Base-by-base conservation (phyloP, 2,888 invertebrate genomes). In the Epistrophe grossulariae region DNA sequence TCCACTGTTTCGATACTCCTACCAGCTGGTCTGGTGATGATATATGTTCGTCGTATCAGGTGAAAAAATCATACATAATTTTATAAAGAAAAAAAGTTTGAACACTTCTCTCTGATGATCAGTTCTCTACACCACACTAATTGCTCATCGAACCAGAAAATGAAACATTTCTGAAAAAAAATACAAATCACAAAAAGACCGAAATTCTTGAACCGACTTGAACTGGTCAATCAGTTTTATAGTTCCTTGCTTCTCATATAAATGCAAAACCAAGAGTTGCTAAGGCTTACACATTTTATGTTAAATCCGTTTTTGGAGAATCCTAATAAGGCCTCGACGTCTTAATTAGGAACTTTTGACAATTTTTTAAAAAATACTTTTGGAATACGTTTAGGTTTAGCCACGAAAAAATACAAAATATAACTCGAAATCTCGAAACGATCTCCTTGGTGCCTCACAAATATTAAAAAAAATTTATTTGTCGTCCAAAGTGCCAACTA, bases 401-500 rank as follows among this genome's bases (percentile, higher is more conserved):
- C 62, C 19, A 62, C 62, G 40, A 62, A 38, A 35, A 57, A 74
- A 55, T 74, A 70, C 60, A 79, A 40, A 83, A 60, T 62, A 71
- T 73, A 77, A 73, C 48, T 52, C 6, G 48, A 77, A 72, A 48
- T 68, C 40, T 40, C 62, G 62, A 79, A 73, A 70, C 60, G 70
- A 74, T 84, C 71, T 71, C 48, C 9, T 62, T 62, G 24, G 62
- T 62, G 40, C 43, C 40, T 40, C 62, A 40, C 62, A 62, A 62
- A 38, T 40, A 70, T 70, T 40, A 40, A 70, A 70, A 70, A 38
- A 66, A 66, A 73, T 52, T 55, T 76, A 28, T 57, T 74, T 81
- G 85, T 87, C 87, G 79, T 79, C 83, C 84, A 89, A 89, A 89
- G 88, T 90, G 89, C 90, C 89, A 89, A 89, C 89, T 89, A 89